Conservation (phyloP, 2,888 invertebrate species). For the Himalopsyche kuldschensis region DNA sequence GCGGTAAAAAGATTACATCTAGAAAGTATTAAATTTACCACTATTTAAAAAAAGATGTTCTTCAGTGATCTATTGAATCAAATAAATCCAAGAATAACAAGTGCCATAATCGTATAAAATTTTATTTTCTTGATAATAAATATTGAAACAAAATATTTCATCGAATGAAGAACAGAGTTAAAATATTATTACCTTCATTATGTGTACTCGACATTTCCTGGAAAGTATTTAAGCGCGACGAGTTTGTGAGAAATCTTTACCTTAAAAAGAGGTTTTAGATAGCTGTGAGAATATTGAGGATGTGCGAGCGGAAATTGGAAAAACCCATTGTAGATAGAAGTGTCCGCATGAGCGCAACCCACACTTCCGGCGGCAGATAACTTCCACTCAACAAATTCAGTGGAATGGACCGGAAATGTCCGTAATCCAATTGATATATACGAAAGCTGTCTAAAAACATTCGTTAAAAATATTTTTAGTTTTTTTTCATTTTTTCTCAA, state of each 20-base stretch:
- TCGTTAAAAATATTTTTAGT: neutral
- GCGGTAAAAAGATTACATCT: too few relatives aligned
- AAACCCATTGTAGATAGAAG: neutral
- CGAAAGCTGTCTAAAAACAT: neutral
- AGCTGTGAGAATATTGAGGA: neutral
- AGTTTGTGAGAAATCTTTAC: neutral
- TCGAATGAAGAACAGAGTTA: too few relatives aligned
- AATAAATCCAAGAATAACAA: too few relatives aligned
- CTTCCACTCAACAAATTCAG: neutral
- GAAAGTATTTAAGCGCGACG: neutral
- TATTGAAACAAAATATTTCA: too few relatives aligned
- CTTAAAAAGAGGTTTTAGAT: neutral
- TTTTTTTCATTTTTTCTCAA: neutral
- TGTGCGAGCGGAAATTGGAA: conserved; percentile 5
- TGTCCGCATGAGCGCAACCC: neutral
- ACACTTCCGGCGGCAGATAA: neutral
- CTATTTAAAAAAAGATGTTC: too few relatives aligned
- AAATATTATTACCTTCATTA: neutral
- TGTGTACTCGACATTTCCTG: neutral
- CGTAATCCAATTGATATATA: neutral
- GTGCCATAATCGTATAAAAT: too few relatives aligned
- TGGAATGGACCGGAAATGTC: neutral
- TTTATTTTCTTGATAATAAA: too few relatives aligned
- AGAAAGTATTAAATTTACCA: too few relatives aligned
- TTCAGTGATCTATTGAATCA: too few relatives aligned